Conservation (phyloP, 2,888 invertebrate species). For the Drosophila peninsularis region DNA sequence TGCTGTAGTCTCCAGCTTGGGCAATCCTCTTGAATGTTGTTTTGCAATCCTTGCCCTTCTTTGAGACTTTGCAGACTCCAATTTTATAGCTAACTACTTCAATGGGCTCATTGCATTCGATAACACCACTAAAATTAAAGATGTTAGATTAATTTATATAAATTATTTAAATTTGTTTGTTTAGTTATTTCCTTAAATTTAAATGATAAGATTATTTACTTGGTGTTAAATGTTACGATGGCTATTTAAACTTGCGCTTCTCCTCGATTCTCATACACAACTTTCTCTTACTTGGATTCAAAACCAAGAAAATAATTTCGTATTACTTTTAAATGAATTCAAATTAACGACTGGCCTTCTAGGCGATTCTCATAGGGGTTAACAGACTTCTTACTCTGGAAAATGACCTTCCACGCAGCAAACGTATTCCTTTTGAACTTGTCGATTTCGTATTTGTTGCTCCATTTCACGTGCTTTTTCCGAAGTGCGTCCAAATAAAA, state of each 20-base stretch:
- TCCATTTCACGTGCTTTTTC: constrained; percentile 97
- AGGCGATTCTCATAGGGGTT: neutral
- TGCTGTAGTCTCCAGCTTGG: constrained; percentile 94
- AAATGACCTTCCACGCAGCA: constrained; percentile 97
- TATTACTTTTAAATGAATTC: no score
- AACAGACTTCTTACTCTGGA: constrained; percentile 89
- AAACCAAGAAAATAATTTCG: neutral
- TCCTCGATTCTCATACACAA: neutral
- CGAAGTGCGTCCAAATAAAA: constrained; percentile 96
- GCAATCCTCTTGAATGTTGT: constrained; percentile 95
- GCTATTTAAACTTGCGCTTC: neutral
- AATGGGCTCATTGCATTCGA: constrained; percentile 95
- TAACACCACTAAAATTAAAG: constrained; percentile 87
- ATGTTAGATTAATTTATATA: neutral
- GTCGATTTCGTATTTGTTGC: constrained; percentile 94
- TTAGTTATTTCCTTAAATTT: no score
- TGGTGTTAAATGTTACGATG: neutral
- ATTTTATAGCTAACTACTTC: constrained; percentile 97
- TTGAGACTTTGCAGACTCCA: constrained; percentile 96
- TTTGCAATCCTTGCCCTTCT: constrained; percentile 95
- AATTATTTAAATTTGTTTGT: neutral
- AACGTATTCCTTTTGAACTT: constrained; percentile 97
- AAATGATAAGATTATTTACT: neutral
- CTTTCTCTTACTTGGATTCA: no score
- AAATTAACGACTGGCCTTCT: neutral